phyloP scores from a whole-genome alignment of 2,797 vertebrate genomes.

The Neostethus bicornis region DNA sequence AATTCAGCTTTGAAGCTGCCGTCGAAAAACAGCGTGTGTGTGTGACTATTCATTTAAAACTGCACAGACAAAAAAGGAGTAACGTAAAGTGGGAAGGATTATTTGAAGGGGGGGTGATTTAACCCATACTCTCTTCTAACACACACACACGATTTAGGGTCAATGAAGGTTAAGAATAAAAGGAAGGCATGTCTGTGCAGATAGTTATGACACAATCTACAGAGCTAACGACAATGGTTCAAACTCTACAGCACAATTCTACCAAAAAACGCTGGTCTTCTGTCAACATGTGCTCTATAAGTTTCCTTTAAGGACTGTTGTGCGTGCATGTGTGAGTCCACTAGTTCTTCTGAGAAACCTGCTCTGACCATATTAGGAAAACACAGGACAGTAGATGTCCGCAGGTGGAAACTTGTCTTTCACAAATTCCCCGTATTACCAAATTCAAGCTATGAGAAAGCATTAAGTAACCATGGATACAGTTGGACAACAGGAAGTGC shows the following conservation, averaged over 20 bases:
- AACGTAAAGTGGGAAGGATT: not conserved
- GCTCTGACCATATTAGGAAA: constrained; percentile 31
- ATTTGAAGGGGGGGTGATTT: not conserved
- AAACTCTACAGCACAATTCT: too few relatives aligned
- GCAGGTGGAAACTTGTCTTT: constrained; percentile 22
- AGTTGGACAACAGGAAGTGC: constrained; percentile 1
- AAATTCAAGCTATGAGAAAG: constrained; percentile 18
- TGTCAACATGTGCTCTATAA: too few relatives aligned
- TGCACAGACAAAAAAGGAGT: not conserved
- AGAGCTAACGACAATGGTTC: too few relatives aligned
- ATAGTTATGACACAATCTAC: too few relatives aligned
- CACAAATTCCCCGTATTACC: constrained; percentile 3
- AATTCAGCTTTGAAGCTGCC: not conserved
- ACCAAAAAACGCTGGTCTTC: too few relatives aligned
- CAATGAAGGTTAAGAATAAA: too few relatives aligned
- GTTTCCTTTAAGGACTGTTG: too few relatives aligned
- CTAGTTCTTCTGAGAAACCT: constrained; percentile 1
- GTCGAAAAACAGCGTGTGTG: not conserved
- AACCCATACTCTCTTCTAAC: constrained; percentile 7
- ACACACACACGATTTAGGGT: not conserved
- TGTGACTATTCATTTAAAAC: not conserved
- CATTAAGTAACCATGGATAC: not conserved
- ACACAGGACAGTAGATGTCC: constrained; percentile 15
- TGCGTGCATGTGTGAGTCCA: too few relatives aligned
- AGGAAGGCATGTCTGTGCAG: too few relatives aligned